phyloP scores from a whole-genome alignment of 2,888 invertebrate genomes.

The Conistra vaccinii region DNA sequence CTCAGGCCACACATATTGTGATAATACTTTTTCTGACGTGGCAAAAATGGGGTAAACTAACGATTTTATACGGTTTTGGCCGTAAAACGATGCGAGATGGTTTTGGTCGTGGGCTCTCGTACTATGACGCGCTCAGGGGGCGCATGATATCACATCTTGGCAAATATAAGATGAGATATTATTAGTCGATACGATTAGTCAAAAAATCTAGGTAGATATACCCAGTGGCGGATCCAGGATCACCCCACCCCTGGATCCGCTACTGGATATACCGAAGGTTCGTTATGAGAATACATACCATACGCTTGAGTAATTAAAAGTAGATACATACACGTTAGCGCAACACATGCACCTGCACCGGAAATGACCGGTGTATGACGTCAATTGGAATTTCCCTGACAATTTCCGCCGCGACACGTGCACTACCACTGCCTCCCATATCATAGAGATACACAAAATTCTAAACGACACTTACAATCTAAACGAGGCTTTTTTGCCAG shows the following conservation, averaged over 20 bases:
- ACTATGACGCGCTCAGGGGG: background rate
- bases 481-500: no score
- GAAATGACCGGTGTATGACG: constrained; percentile 6
- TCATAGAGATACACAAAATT: no score
- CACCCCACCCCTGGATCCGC: no score
- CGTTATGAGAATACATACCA: no score
- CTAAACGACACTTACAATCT: no score
- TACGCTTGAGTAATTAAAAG: no score
- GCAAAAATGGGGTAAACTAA: background rate
- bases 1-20: no score
- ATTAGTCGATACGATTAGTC: no score
- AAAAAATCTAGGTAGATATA: no score
- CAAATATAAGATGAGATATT: background rate
- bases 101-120: background rate
- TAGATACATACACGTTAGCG: background rate
- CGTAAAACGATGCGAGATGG: background rate
- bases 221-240: no score
- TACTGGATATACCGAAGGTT: no score
- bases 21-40: no score
- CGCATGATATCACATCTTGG: background rate
- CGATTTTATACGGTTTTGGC: background rate
- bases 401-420: background rate
- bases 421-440: background rate
- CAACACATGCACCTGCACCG: background rate
- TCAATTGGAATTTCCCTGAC: constrained; percentile 6